Conservation (phyloP, 2,888 invertebrate species). For the Choristoneura rosaceana region DNA sequence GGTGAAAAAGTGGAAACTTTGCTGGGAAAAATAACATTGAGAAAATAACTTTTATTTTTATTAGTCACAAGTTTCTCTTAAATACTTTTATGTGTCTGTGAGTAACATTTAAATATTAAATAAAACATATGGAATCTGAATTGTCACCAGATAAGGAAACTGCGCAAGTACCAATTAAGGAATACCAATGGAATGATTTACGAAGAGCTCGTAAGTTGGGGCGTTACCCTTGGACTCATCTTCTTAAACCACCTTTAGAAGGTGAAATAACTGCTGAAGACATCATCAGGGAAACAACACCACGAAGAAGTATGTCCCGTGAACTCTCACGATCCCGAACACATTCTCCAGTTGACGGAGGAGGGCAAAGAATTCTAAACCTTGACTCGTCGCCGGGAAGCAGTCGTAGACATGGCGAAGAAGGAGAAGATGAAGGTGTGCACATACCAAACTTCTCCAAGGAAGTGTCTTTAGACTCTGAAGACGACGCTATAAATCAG, state of each 20-base stretch:
- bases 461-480: constrained; percentile 77
- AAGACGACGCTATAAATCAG: constrained; percentile 72
- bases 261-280: constrained; percentile 82
- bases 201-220: constrained; percentile 89
- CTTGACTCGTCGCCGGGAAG: constrained; percentile 82
- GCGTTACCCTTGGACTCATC: constrained; percentile 92
- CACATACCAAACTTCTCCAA: constrained; percentile 82
- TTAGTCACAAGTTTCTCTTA: constrained; percentile 47
- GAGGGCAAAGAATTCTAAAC: constrained; percentile 74
- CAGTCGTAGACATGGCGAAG: constrained; percentile 78
- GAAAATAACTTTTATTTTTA: constrained; percentile 49
- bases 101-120: constrained; percentile 54
- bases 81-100: constrained; percentile 39
- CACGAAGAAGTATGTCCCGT: constrained; percentile 80
- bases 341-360: constrained; percentile 71
- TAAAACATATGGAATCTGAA: constrained; percentile 84
- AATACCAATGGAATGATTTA: constrained; percentile 93
- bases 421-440: constrained; percentile 77
- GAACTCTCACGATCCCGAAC: constrained; percentile 78
- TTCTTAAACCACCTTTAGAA: constrained; percentile 87
- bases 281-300: constrained; percentile 77
- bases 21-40: constrained; percentile 66
- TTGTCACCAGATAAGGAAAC: constrained; percentile 82
- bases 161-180: constrained; percentile 90
- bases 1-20: constrained; percentile 70